A percentile compares a stretch with the other conserved stretches of the same genome.
Evolutionary conservation across 2,113 vertebrate species (phyloP).

Genomic region (Solenodon paradoxus): DNA sequence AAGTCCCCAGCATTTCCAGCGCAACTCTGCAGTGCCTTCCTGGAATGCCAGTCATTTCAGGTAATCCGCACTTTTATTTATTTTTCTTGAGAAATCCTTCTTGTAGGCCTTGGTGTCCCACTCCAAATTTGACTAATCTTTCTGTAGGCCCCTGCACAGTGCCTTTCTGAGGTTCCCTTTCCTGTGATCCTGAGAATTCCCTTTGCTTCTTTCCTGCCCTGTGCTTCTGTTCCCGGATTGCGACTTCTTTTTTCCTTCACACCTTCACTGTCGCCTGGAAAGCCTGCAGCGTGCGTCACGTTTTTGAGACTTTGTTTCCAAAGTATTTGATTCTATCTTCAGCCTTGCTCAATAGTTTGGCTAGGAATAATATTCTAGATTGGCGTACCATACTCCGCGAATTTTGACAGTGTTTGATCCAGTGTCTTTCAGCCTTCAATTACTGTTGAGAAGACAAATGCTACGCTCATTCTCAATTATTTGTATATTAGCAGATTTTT

Average conservation of each 20-base stretch:
- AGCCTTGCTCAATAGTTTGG: neutral
- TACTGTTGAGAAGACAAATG: neutral
- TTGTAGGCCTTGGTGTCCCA: neutral
- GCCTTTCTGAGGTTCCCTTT: neutral
- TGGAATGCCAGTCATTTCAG: neutral
- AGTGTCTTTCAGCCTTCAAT: neutral
- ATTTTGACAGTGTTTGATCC: neutral
- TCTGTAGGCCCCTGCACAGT: neutral
- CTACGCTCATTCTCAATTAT: neutral
- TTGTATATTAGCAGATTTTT: conserved; percentile 13
- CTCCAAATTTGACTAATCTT: neutral
- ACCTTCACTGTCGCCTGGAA: neutral
- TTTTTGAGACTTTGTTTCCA: neutral
- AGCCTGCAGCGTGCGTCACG: neutral
- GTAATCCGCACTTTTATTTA: neutral
- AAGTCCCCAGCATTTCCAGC: neutral
- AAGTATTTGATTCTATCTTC: neutral
- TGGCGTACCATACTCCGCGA: neutral
- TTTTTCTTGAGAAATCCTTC: neutral
- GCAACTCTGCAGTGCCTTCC: neutral
- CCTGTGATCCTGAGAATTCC: neutral
- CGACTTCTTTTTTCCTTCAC: neutral
- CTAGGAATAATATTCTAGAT: neutral
- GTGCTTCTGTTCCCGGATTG: neutral
- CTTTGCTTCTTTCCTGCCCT: neutral